phyloP scores from a whole-genome alignment of 2,113 vertebrate species.

The Eonycteris spelaea region DNA sequence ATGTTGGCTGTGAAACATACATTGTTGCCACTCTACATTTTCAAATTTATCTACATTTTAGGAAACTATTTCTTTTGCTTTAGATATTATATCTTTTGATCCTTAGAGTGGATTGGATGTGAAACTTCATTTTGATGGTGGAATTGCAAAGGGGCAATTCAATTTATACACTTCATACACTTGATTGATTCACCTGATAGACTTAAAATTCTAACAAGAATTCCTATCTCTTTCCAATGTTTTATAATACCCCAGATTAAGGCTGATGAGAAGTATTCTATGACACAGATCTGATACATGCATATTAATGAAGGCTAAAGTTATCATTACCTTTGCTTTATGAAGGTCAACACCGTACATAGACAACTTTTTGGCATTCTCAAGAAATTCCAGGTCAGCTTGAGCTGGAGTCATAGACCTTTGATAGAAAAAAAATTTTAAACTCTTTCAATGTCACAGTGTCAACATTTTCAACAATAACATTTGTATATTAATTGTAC shows the following conservation, averaged over 20 bases:
- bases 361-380: conserved; percentile 98
- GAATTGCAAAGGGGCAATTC: background rate
- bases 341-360: conserved; percentile 99
- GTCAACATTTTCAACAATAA: background rate
- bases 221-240: background rate
- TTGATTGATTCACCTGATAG: background rate
- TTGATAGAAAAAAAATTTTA: conserved; percentile 42
- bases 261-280: background rate
- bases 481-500: background rate
- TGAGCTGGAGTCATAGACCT: conserved; percentile 98
- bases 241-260: conserved; percentile 4
- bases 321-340: conserved; percentile 91
- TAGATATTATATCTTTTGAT: conserved; percentile 4
- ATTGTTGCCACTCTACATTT: background rate
- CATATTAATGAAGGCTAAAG: conserved; percentile 14
- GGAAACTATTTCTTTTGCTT: background rate
- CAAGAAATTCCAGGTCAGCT: conserved; percentile 97
- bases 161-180: background rate
- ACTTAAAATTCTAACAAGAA: conserved; percentile 6
- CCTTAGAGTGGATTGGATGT: background rate
- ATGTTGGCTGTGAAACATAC: background rate
- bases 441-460: background rate
- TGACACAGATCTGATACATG: background rate
- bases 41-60: conserved; percentile 24
- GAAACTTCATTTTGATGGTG: background rate